phyloP scores from a whole-genome alignment of 2,888 invertebrate genomes.

The Gerosis bhagava region DNA sequence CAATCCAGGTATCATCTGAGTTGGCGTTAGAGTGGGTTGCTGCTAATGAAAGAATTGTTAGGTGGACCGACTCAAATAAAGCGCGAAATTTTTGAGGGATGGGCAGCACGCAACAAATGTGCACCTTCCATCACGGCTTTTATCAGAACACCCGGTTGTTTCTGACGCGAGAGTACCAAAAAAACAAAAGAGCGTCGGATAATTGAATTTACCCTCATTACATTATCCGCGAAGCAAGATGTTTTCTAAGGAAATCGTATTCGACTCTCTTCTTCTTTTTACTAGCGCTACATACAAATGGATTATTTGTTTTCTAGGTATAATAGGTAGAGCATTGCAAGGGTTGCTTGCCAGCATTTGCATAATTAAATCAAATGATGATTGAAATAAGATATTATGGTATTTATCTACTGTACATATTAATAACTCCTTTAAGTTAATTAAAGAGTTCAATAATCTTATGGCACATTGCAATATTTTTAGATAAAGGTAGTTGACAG shows the following conservation, averaged over 20 bases:
- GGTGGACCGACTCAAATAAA: no score
- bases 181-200: slow-evolving; percentile 68
- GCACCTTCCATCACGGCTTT: slow-evolving; percentile 69
- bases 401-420: no score
- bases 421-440: no score
- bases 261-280: slow-evolving; percentile 38
- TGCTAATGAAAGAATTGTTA: no score
- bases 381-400: no score
- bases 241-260: slow-evolving; percentile 45
- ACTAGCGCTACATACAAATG: slow-evolving; percentile 29
- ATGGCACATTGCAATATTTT: no score
- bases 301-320: slow-evolving; percentile 28
- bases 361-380: not conserved
- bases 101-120: slow-evolving; percentile 71
- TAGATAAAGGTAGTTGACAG: no score
- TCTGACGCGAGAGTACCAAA: slow-evolving; percentile 43
- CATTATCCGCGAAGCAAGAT: slow-evolving; percentile 66
- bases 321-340: not conserved
- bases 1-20: no score
- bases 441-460: no score
- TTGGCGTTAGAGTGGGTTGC: no score
- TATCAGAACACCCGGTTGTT: slow-evolving; percentile 51
- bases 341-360: slow-evolving; percentile 1
- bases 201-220: slow-evolving; percentile 76
- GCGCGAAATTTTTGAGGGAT: no score